These are phyloP conservation scores for Zeugodacus cucurbitae DNA, from an alignment of 1,140 invertebrate species.

Conservation along the genomic window DNA sequence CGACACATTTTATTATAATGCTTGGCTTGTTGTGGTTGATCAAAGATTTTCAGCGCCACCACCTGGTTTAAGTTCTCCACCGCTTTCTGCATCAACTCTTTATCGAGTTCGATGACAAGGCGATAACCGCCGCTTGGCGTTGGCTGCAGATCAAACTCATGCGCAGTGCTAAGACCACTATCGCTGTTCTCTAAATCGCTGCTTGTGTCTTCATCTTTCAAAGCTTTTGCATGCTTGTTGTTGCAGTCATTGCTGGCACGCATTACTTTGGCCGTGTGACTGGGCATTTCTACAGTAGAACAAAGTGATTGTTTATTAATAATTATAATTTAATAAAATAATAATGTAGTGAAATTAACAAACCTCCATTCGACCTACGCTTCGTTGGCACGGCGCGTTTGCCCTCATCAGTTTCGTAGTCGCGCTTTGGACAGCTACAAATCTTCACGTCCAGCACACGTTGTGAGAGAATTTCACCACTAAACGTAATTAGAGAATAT, in stretches of 20 bases:
- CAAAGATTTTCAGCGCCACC: background rate
- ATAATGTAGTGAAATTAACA: background rate
- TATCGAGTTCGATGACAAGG: background rate
- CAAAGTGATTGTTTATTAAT: background rate
- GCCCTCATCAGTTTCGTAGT: constrained; percentile 50
- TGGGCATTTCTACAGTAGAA: background rate
- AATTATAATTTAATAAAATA: background rate
- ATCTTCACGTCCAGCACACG: constrained; percentile 56
- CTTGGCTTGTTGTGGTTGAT: background rate
- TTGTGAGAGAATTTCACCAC: constrained; percentile 59
- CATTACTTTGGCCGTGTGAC: background rate
- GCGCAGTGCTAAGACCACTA: background rate
- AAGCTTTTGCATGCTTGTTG: background rate
- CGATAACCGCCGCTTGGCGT: background rate
- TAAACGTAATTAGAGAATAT: constrained; percentile 43
- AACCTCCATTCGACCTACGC: constrained; percentile 22
- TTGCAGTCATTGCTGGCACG: background rate
- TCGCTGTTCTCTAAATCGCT: constrained; percentile 19
- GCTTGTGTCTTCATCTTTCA: background rate
- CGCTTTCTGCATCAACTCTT: background rate
- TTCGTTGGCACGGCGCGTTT: background rate
- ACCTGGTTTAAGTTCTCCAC: background rate
- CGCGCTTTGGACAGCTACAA: constrained; percentile 61
- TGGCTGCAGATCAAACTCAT: background rate
- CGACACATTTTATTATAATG: constrained; percentile 22